Evolutionary conservation across 92 coral and sea anemone genomes (phyloP).

Genomic region (Phymanthus crucifer): DNA sequence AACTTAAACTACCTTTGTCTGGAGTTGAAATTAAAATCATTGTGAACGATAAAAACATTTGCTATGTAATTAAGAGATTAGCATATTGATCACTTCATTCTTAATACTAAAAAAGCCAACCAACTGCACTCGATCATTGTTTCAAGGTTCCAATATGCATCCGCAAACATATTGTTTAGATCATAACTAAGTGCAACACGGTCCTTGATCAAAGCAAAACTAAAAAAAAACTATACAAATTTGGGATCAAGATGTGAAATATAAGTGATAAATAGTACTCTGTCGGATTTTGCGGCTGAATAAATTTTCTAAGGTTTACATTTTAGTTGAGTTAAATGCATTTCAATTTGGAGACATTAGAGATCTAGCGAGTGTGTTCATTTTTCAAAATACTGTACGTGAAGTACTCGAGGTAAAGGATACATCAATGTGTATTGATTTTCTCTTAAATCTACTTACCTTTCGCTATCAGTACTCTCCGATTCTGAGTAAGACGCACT

Average conservation of each 20-base stretch:
- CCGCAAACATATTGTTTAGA: background rate
- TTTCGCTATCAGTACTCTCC: conserved; percentile 41
- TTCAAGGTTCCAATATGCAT: conserved; percentile 9
- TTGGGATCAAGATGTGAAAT: background rate
- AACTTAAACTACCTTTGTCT: background rate
- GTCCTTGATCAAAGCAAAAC: background rate
- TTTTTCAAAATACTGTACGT: background rate
- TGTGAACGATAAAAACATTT: conserved; percentile 5
- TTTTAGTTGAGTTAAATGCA: background rate
- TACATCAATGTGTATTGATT: background rate
- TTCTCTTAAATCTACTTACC: conserved; percentile 20
- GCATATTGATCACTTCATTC: conserved; percentile 7
- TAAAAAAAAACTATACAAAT: background rate
- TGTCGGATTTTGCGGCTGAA: background rate
- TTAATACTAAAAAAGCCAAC: conserved; percentile 17
- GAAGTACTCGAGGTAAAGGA: background rate
- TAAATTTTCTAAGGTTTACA: background rate
- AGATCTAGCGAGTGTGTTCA: background rate
- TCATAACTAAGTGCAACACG: background rate
- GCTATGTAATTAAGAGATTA: conserved; percentile 17
- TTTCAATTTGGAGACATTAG: background rate
- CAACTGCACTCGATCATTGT: conserved; percentile 16
- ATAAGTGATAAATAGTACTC: background rate
- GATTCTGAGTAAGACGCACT: conserved; percentile 31
- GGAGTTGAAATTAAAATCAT: background rate